Conservation (phyloP, 2,797 vertebrate species). For the Anas capensis region DNA sequence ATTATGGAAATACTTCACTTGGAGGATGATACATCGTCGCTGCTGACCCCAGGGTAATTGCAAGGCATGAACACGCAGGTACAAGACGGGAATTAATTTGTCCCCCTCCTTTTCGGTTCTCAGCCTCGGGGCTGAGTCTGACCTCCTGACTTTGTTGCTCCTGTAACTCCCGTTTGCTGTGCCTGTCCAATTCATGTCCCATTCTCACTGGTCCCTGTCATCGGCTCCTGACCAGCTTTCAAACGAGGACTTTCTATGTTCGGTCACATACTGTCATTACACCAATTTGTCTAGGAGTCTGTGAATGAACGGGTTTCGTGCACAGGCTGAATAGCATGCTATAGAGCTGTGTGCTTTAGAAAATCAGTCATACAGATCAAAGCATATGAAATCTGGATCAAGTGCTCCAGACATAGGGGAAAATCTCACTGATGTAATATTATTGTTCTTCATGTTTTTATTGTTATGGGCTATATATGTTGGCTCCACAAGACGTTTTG, state of each 20-base stretch:
- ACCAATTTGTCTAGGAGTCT: background rate
- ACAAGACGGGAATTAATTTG: background rate
- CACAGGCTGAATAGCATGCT: background rate
- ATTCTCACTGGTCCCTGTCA: background rate
- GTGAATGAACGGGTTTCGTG: background rate
- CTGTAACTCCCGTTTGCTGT: background rate
- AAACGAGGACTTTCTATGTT: accelerated
- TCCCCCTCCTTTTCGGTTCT: background rate
- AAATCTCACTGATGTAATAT: background rate
- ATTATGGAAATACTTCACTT: background rate
- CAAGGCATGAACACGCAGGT: background rate
- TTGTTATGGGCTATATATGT: background rate
- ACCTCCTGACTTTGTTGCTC: background rate
- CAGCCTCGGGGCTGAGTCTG: background rate
- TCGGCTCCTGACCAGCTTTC: background rate
- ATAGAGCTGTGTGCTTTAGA: background rate
- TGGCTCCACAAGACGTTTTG: background rate
- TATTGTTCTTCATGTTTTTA: background rate
- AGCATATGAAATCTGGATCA: background rate
- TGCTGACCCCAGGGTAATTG: background rate
- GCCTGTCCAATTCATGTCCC: accelerated
- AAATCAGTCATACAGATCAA: background rate
- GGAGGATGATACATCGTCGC: background rate
- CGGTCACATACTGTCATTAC: background rate
- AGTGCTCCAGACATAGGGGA: background rate